A percentile compares a stretch with the other conserved stretches of the same genome.
phyloP scores from a whole-genome alignment of 2,113 vertebrate genomes.

The Alethe castanea region DNA sequence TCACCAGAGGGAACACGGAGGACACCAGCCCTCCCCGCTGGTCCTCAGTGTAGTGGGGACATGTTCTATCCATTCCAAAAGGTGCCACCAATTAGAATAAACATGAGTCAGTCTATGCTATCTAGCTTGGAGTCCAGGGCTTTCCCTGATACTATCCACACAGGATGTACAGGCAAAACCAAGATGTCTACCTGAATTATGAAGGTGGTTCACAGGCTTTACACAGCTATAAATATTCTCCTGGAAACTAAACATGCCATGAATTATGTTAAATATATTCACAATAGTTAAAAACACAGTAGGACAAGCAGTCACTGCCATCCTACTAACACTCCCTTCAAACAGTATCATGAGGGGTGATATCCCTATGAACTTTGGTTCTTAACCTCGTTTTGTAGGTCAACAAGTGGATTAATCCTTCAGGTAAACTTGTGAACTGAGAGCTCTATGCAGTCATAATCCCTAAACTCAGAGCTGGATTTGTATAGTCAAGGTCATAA shows the following conservation, averaged over 20 bases:
- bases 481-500: conserved; percentile 18
- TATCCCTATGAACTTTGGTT: not conserved
- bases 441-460: not conserved
- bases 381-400: not conserved
- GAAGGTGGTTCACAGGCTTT: not conserved
- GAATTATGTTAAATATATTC: not conserved
- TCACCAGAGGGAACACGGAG: not conserved
- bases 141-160: not conserved
- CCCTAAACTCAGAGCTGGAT: not conserved
- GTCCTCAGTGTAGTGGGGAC: not conserved
- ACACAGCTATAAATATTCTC: not conserved
- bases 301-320: not conserved
- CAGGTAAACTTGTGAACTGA: not conserved
- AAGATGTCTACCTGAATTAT: not conserved
- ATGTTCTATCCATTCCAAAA: not conserved
- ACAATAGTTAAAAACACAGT: not conserved
- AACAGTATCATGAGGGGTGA: not conserved
- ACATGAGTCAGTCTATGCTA: not conserved
- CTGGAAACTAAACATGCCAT: not conserved
- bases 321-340: not conserved
- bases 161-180: not conserved
- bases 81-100: not conserved
- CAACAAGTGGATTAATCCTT: not conserved
- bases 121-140: not conserved
- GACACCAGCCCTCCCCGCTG: not conserved